phyloP scores from a whole-genome alignment of 2,888 invertebrate species.

The Stratiomys singularior region DNA sequence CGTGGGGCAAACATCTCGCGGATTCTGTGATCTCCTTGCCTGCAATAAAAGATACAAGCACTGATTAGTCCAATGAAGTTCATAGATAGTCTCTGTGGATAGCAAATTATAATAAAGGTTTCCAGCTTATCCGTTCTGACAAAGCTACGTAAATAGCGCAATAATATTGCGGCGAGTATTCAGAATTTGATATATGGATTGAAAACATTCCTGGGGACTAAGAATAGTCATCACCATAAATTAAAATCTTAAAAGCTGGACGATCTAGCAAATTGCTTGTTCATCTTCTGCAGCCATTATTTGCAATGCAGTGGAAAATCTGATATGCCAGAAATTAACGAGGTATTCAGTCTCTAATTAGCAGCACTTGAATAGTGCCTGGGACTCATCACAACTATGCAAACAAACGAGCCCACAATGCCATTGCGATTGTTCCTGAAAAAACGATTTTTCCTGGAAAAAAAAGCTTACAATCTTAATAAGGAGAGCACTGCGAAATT shows the following conservation, averaged over 20 bases:
- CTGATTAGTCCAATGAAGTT: background rate
- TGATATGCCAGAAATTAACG: background rate
- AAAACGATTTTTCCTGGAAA: background rate
- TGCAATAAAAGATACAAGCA: constrained; percentile 11
- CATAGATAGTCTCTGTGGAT: background rate
- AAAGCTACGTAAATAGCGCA: no score
- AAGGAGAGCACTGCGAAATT: no score
- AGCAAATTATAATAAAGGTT: background rate
- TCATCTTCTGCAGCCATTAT: no score
- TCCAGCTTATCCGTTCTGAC: no score
- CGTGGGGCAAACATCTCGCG: constrained; percentile 37
- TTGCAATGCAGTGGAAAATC: background rate
- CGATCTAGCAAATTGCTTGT: background rate
- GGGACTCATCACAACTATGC: background rate
- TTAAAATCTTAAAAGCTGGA: background rate
- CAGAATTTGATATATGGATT: no score
- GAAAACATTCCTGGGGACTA: no score
- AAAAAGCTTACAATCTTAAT: background rate
- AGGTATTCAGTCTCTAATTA: background rate
- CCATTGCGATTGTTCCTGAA: no score
- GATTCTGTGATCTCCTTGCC: background rate
- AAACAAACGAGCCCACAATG: no score
- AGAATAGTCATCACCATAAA: background rate
- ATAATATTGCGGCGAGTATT: no score
- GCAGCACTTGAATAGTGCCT: background rate